These are phyloP conservation scores for Melieria picta DNA, from an alignment of 2,888 invertebrate species.

Conservation along the genomic window DNA sequence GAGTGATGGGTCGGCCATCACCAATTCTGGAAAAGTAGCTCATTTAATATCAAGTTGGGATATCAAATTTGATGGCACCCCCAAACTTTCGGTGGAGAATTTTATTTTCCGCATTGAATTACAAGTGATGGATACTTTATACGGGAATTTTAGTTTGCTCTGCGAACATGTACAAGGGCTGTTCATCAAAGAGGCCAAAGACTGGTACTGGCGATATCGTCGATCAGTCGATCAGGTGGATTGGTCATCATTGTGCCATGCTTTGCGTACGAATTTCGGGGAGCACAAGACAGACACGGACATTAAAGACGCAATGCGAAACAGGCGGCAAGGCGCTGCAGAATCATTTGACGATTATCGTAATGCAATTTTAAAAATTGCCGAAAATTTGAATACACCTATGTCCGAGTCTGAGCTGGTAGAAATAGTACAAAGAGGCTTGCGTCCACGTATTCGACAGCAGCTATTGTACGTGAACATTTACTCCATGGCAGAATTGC, in stretches of 20 bases:
- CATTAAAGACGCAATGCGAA: too few species aligned
- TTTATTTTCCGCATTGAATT: background rate
- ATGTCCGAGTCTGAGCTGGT: conserved; percentile 28
- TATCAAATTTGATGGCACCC: background rate
- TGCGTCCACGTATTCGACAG: conserved; percentile 9
- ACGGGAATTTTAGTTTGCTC: background rate
- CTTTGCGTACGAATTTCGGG: conserved; percentile 14
- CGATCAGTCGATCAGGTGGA: conserved; percentile 15
- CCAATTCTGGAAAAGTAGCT: background rate
- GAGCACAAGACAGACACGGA: conserved; percentile 16
- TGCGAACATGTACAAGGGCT: background rate
- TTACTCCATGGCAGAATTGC: conserved; percentile 32
- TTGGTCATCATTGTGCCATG: conserved; percentile 19
- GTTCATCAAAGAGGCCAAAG: conserved; percentile 12
- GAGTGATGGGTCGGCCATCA: too few species aligned
- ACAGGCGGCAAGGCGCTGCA: conserved; percentile 8
- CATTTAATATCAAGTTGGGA: conserved; percentile 5
- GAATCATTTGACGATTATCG: conserved; percentile 27
- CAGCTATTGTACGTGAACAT: conserved; percentile 21
- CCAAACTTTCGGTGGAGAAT: background rate
- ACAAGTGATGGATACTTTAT: background rate
- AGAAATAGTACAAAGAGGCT: conserved; percentile 29
- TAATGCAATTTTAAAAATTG: conserved; percentile 32
- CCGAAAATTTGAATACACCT: conserved; percentile 20
- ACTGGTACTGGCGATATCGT: conserved; percentile 21